Evolutionary conservation across 2,113 vertebrate genomes (phyloP), one percentile per base, ranked within the genome.

Genomic region (Hemiprocne comata): DNA sequence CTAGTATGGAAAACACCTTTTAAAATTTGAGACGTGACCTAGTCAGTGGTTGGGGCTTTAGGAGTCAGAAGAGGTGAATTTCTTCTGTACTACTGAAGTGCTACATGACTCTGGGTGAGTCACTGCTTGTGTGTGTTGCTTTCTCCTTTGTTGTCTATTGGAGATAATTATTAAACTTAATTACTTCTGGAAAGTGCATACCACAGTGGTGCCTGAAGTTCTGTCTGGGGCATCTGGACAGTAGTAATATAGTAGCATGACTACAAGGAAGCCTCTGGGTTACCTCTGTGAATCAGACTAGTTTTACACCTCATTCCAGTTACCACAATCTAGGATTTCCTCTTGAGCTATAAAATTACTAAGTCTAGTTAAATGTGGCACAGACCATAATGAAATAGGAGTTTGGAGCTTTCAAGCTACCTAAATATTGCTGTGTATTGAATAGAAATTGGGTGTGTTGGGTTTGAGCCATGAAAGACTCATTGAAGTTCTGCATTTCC

Each of bases 91-190:
- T 33, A 0, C 26, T 76, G 73, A n/a, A 33, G 4, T 94, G 64
- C 38, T 60, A 2, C 46, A 4, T 85, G 90, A 44, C 34, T 91
- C 80, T 50, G 17, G 4, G 5, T 93, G 97, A 94, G 51, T 96
- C 89, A 88, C 8, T 85, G 11, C 44, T 78, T 58, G 58, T 57
- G 9, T 85, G 31, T 82, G 65, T 94, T 84, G 89, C 73, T 85
- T 76, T 97, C 90, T 96, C 66, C 36, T 28, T 29, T 73, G 77
- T 85, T 77, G 58, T 86, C 44, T 84, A 42, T 71, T 88, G 69
- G 54, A 88, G 60, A 81, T 79, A 28, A 24, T 86, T 86, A 90
- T 54, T 92, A 80, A 76, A 74, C 71, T 96, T 90, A 24, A 21
- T 75, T 84, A 16, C 61, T 90, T 11, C 51, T 55, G 86, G 79